phyloP scores from a whole-genome alignment of 2,113 vertebrate species.

The Peromyscus maniculatus region DNA sequence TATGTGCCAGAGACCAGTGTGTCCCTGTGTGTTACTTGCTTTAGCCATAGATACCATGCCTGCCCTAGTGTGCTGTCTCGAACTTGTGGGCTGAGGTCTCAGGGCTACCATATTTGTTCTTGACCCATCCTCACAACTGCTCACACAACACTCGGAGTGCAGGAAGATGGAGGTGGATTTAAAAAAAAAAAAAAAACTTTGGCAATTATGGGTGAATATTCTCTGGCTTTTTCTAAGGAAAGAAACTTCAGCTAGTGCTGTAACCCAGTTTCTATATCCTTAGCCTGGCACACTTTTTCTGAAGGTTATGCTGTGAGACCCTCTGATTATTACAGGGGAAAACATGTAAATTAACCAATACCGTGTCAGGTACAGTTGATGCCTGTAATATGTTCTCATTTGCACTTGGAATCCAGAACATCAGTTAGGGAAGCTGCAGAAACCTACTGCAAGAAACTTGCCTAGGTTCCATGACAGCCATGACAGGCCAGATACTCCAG shows the following conservation, averaged over 20 bases:
- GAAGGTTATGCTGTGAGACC: conserved; percentile 50
- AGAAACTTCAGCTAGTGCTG: not conserved
- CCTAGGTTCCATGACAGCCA: not conserved
- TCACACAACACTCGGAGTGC: not conserved
- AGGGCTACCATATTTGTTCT: not conserved
- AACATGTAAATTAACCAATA: conserved; percentile 41
- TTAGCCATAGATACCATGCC: not conserved
- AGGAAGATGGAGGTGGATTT: not conserved
- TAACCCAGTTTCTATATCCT: conserved; percentile 51
- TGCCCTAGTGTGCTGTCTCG: not conserved
- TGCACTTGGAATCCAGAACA: not conserved
- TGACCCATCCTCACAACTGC: not conserved
- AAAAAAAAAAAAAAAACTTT: not conserved
- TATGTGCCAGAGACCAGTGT: not conserved
- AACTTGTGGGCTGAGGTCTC: not conserved
- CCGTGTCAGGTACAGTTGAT: not conserved
- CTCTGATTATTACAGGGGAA: conserved; percentile 28
- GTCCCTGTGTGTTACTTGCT: not conserved
- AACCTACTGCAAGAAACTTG: not conserved
- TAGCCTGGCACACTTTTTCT: conserved; percentile 67
- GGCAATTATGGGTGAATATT: not conserved
- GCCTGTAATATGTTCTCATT: conserved; percentile 15
- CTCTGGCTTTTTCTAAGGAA: conserved; percentile 23
- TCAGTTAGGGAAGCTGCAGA: not conserved
- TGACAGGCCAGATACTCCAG: not conserved